Conservation (phyloP, 1,140 invertebrate genomes). For the Antheraea mylitta region DNA sequence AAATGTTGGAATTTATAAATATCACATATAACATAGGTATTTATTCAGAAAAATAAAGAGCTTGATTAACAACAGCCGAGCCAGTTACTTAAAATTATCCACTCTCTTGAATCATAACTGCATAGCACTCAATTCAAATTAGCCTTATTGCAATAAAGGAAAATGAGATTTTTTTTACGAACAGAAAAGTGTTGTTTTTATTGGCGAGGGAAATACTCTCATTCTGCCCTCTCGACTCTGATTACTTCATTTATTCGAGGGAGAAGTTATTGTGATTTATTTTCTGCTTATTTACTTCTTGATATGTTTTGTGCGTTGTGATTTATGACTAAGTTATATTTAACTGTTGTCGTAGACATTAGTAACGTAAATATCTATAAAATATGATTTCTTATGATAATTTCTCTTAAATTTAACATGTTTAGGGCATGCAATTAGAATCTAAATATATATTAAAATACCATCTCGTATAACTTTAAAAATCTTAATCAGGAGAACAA, state of each 20-base stretch:
- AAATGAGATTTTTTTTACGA: conserved; percentile 75
- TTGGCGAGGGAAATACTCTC: conserved; percentile 51
- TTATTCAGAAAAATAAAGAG: neutral
- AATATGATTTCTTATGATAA: too few relatives aligned
- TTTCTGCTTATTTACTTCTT: conserved; percentile 26
- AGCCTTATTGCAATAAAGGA: conserved; percentile 71
- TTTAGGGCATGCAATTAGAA: too few relatives aligned
- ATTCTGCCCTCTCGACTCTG: conserved; percentile 50
- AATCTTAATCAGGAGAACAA: too few relatives aligned
- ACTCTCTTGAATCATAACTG: conserved; percentile 76
- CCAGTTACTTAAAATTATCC: conserved; percentile 73
- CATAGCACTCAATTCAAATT: conserved; percentile 77
- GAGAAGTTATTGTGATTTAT: conserved; percentile 70
- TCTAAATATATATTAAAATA: too few relatives aligned
- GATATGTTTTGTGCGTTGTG: conserved; percentile 12
- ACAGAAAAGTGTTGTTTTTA: conserved; percentile 73
- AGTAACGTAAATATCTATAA: neutral
- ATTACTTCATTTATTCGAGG: conserved; percentile 70
- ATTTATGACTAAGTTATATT: neutral
- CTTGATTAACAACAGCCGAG: conserved; percentile 40
- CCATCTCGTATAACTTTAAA: too few relatives aligned
- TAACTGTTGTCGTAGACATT: neutral
- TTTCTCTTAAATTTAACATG: too few relatives aligned
- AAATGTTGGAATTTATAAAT: too few relatives aligned
- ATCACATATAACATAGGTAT: neutral